Evolutionary conservation across 2,888 invertebrate genomes (phyloP).

Genomic region (Spodoptera littoralis): DNA sequence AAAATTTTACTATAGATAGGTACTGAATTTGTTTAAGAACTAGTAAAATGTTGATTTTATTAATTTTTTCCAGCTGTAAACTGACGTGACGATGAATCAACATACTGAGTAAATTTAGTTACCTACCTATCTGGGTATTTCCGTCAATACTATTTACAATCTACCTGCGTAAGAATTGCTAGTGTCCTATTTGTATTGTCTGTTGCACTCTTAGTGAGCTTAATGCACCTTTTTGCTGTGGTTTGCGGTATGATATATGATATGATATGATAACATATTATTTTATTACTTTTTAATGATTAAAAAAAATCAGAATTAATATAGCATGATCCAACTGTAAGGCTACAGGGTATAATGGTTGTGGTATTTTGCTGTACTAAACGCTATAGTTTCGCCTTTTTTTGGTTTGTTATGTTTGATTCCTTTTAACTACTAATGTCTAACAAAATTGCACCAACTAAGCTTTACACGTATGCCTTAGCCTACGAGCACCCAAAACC

Average conservation of each 20-base stretch:
- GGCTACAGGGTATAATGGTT: constrained; percentile 13
- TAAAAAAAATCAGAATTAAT: constrained; percentile 11
- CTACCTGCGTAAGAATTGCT: constrained; percentile 26
- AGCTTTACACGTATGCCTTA: constrained; percentile 14
- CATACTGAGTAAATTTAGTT: too few species aligned
- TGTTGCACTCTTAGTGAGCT: constrained; percentile 27
- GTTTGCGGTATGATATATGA: constrained; percentile 14
- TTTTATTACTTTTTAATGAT: constrained; percentile 9
- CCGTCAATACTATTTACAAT: constrained; percentile 25
- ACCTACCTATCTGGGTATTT: constrained; percentile 1
- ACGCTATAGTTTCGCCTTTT: background rate
- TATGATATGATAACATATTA: constrained; percentile 12
- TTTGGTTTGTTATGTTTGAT: constrained; percentile 9
- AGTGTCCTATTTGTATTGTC: constrained; percentile 16
- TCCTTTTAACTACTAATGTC: constrained; percentile 10
- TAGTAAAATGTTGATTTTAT: background rate
- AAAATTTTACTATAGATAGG: too few species aligned
- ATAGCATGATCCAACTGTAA: constrained; percentile 5
- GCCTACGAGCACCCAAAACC: too few species aligned
- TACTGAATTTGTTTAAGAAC: too few species aligned
- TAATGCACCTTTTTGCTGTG: constrained; percentile 24
- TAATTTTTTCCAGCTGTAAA: too few species aligned
- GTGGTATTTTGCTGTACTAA: constrained; percentile 19
- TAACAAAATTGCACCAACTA: constrained; percentile 17
- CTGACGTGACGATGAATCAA: too few species aligned